These are phyloP conservation scores for Gymnocheta viridis DNA, from an alignment of 2,888 invertebrate genomes.

Conservation along the genomic window DNA sequence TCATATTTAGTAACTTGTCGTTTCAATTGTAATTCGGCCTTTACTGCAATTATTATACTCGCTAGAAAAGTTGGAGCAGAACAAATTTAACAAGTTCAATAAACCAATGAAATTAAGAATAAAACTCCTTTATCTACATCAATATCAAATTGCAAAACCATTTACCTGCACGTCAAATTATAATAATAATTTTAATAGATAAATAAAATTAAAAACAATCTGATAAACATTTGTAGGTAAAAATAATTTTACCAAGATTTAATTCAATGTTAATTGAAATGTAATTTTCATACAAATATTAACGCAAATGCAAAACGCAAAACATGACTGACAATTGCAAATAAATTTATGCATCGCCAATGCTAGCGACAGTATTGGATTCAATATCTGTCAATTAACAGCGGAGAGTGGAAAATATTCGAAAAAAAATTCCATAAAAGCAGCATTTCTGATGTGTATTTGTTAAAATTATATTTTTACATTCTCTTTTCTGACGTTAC, in stretches of 20 bases:
- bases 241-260: conserved; percentile 18
- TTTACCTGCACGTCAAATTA: not conserved
- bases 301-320: not conserved
- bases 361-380: no score
- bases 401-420: not conserved
- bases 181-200: no score
- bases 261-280: conserved; percentile 54
- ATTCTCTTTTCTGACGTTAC: not conserved
- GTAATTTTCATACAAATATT: conserved; percentile 24
- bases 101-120: no score
- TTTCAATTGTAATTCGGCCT: no score
- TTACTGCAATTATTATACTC: no score
- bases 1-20: no score
- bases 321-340: not conserved
- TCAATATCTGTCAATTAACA: no score
- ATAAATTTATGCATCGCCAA: not conserved
- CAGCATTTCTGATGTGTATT: not conserved
- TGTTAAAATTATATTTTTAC: not conserved
- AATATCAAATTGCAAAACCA: not conserved
- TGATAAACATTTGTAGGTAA: no score
- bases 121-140: no score
- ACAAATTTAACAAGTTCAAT: not conserved
- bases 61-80: no score
- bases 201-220: no score
- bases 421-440: not conserved